Conservation (phyloP, 2,113 vertebrate species). For the Pteruthius melanotis region DNA sequence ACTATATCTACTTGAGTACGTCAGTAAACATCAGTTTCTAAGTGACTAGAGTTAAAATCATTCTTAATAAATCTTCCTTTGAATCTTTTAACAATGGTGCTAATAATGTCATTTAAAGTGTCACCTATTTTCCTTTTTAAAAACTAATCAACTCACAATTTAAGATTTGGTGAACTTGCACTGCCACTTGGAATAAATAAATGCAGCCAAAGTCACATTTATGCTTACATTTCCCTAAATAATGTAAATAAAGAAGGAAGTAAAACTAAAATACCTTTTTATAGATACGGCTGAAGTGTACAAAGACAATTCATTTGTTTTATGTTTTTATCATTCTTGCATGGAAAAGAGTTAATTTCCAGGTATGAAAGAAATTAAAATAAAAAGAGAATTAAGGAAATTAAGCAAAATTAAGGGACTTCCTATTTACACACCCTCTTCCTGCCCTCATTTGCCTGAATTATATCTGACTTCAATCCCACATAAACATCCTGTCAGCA, state of each 20-base stretch:
- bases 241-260: conserved; percentile 33
- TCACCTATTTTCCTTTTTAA: conserved; percentile 38
- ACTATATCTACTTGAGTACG: conserved; percentile 25
- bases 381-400: conserved; percentile 45
- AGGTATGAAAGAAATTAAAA: background rate
- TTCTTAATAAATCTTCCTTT: conserved; percentile 47
- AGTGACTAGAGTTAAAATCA: conserved; percentile 64
- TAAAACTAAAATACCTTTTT: conserved; percentile 38
- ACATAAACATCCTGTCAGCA: conserved; percentile 66
- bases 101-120: conserved; percentile 40
- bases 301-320: conserved; percentile 8
- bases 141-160: conserved; percentile 23
- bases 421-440: conserved; percentile 51
- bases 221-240: conserved; percentile 35
- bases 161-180: conserved; percentile 48
- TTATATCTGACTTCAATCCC: conserved; percentile 42
- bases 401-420: conserved; percentile 28
- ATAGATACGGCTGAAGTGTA: background rate
- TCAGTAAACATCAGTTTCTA: conserved; percentile 64
- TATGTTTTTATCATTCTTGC: conserved; percentile 9
- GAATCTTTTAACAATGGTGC: conserved; percentile 12
- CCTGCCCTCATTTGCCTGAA: background rate
- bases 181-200: conserved; percentile 62
- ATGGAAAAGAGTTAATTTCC: conserved; percentile 13
- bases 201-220: conserved; percentile 47